phyloP scores from a whole-genome alignment of 2,888 invertebrate species.

The Drosophila colorata region DNA sequence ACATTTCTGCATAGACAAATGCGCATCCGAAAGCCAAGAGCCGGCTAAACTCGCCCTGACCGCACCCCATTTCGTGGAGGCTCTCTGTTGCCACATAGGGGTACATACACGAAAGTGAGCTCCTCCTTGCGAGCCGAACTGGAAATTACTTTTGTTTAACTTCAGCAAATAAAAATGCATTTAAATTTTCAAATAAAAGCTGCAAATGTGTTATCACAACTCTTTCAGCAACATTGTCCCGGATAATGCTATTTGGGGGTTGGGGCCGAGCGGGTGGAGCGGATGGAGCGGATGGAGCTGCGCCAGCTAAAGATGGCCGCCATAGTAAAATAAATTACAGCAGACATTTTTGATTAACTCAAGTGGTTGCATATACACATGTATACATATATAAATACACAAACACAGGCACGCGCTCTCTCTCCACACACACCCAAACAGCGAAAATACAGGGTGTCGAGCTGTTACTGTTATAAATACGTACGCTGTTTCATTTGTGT shows the following conservation, averaged over 20 bases:
- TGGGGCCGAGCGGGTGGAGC: slow-evolving; percentile 18
- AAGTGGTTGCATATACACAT: slow-evolving; percentile 76
- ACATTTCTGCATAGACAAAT: slow-evolving; percentile 55
- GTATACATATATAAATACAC: slow-evolving; percentile 31
- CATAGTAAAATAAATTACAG: slow-evolving; percentile 83
- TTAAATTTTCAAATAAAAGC: slow-evolving; percentile 46
- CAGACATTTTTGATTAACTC: slow-evolving; percentile 84
- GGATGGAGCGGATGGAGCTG: slow-evolving; percentile 28
- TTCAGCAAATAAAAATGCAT: slow-evolving; percentile 43
- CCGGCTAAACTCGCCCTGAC: slow-evolving; percentile 8
- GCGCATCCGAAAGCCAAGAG: slow-evolving; percentile 21
- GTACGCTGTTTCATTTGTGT: slow-evolving; percentile 17
- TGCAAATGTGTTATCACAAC: slow-evolving; percentile 41
- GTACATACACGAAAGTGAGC: slow-evolving; percentile 34
- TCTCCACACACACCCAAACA: slow-evolving; percentile 14
- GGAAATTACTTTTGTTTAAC: slow-evolving; percentile 50
- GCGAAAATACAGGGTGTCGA: slow-evolving; percentile 67
- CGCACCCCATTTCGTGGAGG: slow-evolving; percentile 44
- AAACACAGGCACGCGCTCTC: slow-evolving; percentile 12
- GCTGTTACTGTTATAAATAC: slow-evolving; percentile 50
- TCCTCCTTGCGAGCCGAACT: slow-evolving; percentile 17
- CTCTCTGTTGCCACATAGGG: background rate
- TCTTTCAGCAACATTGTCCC: slow-evolving; percentile 29
- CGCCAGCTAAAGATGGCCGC: slow-evolving; percentile 76
- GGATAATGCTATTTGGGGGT: background rate